Evolutionary conservation across 2,113 vertebrate genomes (phyloP), one percentile per base, ranked within the genome.

Genomic region (Ophthalmolycus amberensis): DNA sequence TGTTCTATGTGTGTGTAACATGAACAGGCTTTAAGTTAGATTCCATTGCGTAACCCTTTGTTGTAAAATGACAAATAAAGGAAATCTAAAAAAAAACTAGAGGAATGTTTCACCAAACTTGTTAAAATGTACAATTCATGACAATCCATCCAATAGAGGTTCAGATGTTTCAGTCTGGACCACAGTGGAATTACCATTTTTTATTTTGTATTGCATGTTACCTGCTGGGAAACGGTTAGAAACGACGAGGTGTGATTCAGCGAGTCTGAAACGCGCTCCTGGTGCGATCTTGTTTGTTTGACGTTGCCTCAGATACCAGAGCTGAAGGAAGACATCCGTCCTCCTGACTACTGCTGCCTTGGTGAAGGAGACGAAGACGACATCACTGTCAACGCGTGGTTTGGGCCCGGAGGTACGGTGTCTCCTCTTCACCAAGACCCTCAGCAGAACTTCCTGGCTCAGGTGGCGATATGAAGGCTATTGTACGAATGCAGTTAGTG

Each of bases 361-460:
- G 98, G 98, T 0, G 86, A 97, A 9, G 95, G 94, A 6, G 97
- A 98, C 4, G 98, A 99, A 60, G 98, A 99, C 0, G 86, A 97
- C 50, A 99, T 99, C 59, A 99, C 97, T 11, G 94, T 99, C 12
- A 99, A 99, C 0, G 98, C 97, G 27, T 99, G 98, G 98, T 98
- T 99, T 64, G 98, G 98, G 8, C 98, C 98, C 16, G 83, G 78
- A 38, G 97, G 97, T 40, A 99, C 98, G 0, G 63, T 99, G 46
- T 99, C 98, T 42, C 98, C 98, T 1, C 96, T 99, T 27, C 98
- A 99, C 85, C 98, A 99, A 59, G 98, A 99, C 85, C 97, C 98
- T 8, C 97, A 99, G 88, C 97, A 98, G 79, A 99, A 99, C 89
- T 97, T 99, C 77, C 92, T 99, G 73, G 96, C 93, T 1, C 98